These are phyloP conservation scores for Falco naumanni DNA, from an alignment of 2,797 vertebrate species.

Conservation along the genomic window DNA sequence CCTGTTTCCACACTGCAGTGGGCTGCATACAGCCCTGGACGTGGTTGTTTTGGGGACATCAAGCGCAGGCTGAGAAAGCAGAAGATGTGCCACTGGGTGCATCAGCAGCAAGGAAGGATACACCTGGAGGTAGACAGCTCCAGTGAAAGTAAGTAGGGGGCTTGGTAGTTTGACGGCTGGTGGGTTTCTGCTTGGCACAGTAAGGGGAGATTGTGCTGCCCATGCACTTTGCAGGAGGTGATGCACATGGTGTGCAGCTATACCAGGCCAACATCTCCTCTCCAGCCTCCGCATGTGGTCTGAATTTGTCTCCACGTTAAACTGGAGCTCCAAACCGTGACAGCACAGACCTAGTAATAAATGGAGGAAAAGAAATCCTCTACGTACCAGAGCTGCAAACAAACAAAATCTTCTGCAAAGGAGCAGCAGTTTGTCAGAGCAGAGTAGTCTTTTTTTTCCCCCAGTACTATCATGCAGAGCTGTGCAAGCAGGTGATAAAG, in stretches of 20 bases:
- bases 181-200: not conserved
- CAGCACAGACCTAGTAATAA: not conserved
- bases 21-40: not conserved
- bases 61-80: not conserved
- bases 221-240: accelerated
- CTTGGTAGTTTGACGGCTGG: not conserved
- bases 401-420: not conserved
- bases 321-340: accelerated
- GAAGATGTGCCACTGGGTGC: not conserved
- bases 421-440: not conserved
- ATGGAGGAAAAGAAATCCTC: not conserved
- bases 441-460: not conserved
- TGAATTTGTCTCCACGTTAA: not conserved
- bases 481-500: not conserved
- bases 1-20: accelerated
- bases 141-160: not conserved
- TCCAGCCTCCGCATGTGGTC: not conserved
- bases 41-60: not conserved
- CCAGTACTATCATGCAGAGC: not conserved
- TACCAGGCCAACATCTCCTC: not conserved
- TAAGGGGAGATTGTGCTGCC: not conserved
- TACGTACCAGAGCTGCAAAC: accelerated
- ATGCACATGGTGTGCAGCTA: not conserved
- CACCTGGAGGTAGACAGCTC: not conserved
- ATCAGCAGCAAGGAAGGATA: not conserved